Conservation (phyloP, 2,797 vertebrate species). For the Uromys caudimaculatus region DNA sequence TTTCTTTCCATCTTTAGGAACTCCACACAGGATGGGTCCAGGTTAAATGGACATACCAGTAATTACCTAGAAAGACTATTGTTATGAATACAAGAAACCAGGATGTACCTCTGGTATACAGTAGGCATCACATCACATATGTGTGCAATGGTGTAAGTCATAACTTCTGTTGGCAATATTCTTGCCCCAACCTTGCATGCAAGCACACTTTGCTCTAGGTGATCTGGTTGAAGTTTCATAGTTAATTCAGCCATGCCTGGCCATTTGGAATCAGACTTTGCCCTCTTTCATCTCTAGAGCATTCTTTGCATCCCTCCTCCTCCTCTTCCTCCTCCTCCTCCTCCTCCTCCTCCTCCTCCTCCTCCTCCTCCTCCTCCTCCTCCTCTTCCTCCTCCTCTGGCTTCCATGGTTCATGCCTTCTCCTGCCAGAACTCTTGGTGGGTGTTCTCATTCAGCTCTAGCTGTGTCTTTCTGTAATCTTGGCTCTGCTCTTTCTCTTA, state of each 20-base stretch:
- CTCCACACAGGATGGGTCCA: not conserved
- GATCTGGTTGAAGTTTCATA: not conserved
- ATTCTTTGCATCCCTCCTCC: no score
- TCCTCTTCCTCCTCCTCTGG: no score
- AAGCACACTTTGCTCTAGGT: no score
- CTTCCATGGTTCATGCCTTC: accelerated
- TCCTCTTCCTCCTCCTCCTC: not conserved
- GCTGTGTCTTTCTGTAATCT: not conserved
- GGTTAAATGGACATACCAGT: not conserved
- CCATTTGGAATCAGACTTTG: not conserved
- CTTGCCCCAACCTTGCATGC: not conserved
- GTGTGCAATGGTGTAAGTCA: accelerated
- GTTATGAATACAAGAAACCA: not conserved
- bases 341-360: not conserved
- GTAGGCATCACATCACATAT: not conserved
- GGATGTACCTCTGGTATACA: not conserved
- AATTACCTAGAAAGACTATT: not conserved
- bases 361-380: accelerated
- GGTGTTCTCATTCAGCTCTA: not conserved
- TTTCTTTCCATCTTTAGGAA: not conserved
- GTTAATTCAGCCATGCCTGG: no score
- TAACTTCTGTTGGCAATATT: no score
- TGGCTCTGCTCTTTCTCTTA: not conserved
- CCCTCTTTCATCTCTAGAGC: not conserved
- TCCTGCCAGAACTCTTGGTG: no score